Evolutionary conservation across 1,140 invertebrate genomes (phyloP).

Genomic region (Pseudomyrmex flavicornis): DNA sequence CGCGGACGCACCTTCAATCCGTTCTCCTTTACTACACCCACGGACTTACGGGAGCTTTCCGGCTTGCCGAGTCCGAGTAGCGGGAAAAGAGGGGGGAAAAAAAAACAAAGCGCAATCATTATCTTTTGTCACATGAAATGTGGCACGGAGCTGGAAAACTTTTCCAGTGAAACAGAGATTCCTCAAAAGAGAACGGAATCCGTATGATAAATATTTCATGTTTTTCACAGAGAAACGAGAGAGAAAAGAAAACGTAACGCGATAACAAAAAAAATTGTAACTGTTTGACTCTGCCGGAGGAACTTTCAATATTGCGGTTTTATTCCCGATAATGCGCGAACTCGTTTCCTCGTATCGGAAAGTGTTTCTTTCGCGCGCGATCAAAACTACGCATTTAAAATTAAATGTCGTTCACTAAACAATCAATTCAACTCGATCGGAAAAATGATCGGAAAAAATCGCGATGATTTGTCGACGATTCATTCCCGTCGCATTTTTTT

Average conservation of each 20-base stretch:
- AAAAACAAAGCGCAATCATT: constrained; percentile 40
- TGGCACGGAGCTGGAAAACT: constrained; percentile 22
- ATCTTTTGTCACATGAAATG: constrained; percentile 66
- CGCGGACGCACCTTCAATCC: constrained; percentile 38
- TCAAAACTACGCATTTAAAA: no score
- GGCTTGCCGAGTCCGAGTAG: constrained; percentile 3
- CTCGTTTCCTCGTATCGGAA: no score
- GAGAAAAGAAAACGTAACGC: neutral
- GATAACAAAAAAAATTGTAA: neutral
- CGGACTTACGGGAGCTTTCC: neutral
- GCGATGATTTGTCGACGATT: neutral
- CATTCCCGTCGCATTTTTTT: no score
- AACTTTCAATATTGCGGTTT: neutral
- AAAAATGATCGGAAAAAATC: neutral
- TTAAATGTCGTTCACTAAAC: neutral
- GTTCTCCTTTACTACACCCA: neutral
- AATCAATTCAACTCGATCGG: neutral
- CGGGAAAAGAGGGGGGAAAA: neutral
- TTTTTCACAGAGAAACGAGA: neutral
- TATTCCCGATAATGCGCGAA: neutral
- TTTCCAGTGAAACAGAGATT: neutral
- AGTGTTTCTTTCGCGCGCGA: no score
- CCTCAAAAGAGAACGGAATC: constrained; percentile 33
- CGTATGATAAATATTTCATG: constrained; percentile 43
- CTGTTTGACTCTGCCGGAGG: neutral